Base-by-base conservation (phyloP, 1,140 invertebrate species). In the Chrysomallon squamiferum region DNA sequence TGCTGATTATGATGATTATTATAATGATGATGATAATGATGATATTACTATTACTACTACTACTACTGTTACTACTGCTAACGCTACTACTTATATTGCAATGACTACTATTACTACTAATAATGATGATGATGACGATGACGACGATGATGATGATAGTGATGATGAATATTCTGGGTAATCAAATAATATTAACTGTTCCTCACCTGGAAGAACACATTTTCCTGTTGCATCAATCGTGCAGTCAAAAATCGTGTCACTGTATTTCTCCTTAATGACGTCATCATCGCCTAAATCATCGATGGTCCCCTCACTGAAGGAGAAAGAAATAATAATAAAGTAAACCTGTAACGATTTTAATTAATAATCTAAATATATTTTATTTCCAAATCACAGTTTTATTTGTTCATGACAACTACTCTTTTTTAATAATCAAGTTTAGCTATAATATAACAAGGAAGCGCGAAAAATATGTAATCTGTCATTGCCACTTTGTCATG, bases 171-270 rank as follows among this genome's bases (percentile, higher is more conserved):
- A n/a, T n/a, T n/a, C n/a, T n/a, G n/a, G n/a, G n/a, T n/a, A n/a
- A n/a, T n/a, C n/a, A n/a, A n/a, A n/a, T n/a, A n/a, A n/a, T n/a
- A n/a, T n/a, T n/a, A n/a, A n/a, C n/a, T n/a, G n/a, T n/a, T n/a
- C n/a, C n/a, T n/a, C n/a, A 85, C 84, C 88, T 68, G 88, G 88
- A 38, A 89, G 54, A 27, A 89, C 68, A 59, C 83, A 86, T 67
- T 82, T 79, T 15, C 87, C 87, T 0, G 71, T 68, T 0, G 87
- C 88, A 69, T 89, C 84, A 33, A 89, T 74, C 1, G 67, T 63
- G 3, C 29, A 33, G 9, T 76, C 69, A 9, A 69, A 58, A 20
- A 66, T 60, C 0, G 65, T 57, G 9, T 62, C 54, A 7, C 33
- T 32, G 58, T 73, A 73, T 47, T 65, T 66, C 1, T 52, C 29